These are phyloP conservation scores for Aleiodes alternator DNA, from an alignment of 2,888 invertebrate species.

Conservation along the genomic window DNA sequence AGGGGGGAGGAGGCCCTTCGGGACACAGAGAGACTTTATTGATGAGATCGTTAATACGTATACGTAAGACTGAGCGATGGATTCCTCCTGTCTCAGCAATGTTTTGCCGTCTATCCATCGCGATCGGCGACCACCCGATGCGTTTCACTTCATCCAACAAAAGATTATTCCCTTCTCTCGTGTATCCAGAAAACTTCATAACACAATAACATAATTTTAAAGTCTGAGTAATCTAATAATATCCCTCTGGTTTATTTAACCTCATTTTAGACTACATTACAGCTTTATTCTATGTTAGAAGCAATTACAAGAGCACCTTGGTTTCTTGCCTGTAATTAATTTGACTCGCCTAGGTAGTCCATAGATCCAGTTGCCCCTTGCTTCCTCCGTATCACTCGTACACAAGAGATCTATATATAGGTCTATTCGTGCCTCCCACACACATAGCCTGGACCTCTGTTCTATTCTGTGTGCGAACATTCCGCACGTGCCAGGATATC, in stretches of 20 bases:
- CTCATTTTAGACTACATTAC: neutral
- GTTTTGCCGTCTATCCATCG: constrained; percentile 71
- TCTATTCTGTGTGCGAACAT: constrained; percentile 13
- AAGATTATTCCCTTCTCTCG: constrained; percentile 18
- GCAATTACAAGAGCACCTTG: constrained; percentile 23
- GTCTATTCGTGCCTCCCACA: constrained; percentile 15
- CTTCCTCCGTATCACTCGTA: neutral
- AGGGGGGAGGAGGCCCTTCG: neutral
- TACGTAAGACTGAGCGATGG: constrained; percentile 56
- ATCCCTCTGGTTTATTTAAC: neutral
- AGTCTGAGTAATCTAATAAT: constrained; percentile 1
- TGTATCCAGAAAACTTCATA: neutral
- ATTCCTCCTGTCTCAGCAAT: constrained; percentile 58
- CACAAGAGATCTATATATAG: constrained; percentile 32
- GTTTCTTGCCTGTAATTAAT: constrained; percentile 23
- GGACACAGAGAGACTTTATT: constrained; percentile 62
- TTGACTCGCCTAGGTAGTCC: constrained; percentile 27
- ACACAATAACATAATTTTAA: neutral
- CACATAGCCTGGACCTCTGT: constrained; percentile 5
- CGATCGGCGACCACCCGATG: constrained; percentile 74
- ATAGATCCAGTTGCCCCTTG: neutral
- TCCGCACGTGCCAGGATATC: constrained; percentile 27
- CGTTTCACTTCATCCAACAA: constrained; percentile 59
- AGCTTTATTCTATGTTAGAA: constrained; percentile 1
- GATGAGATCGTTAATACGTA: constrained; percentile 75